A percentile compares a stretch with the other conserved stretches of the same genome.
phyloP scores from a whole-genome alignment of 1,140 invertebrate species.

The Carposina sasakii region DNA sequence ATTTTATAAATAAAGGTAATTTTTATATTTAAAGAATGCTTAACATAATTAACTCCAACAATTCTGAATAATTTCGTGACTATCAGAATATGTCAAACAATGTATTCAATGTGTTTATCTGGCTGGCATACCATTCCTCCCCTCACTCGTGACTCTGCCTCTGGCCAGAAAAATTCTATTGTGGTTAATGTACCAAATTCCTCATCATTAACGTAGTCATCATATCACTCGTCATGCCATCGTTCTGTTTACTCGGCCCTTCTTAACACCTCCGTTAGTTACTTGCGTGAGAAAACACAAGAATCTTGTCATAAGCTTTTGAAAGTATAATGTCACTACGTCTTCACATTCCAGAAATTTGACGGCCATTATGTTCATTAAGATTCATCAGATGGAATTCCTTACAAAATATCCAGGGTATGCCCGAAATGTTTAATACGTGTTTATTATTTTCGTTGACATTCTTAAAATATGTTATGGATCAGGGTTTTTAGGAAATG shows the following conservation, averaged over 20 bases:
- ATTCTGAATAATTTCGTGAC: constrained; percentile 42
- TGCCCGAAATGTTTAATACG: constrained; percentile 46
- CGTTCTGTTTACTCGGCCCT: constrained; percentile 33
- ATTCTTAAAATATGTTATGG: too few relatives aligned
- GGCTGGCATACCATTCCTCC: constrained; percentile 30
- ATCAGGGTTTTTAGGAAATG: too few relatives aligned
- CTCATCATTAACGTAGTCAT: constrained; percentile 53
- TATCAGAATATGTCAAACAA: constrained; percentile 39
- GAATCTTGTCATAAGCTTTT: constrained; percentile 30
- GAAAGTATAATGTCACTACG: constrained; percentile 40
- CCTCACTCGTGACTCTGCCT: constrained; percentile 48
- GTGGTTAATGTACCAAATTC: constrained; percentile 67
- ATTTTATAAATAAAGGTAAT: too few relatives aligned
- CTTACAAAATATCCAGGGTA: constrained; percentile 38
- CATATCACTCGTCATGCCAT: constrained; percentile 29
- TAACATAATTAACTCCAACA: too few relatives aligned
- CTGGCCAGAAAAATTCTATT: constrained; percentile 66
- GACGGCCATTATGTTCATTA: constrained; percentile 49
- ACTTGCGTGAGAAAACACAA: constrained; percentile 25
- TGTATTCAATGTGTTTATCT: constrained; percentile 28
- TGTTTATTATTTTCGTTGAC: too few relatives aligned
- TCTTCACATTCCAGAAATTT: constrained; percentile 46
- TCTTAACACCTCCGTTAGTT: constrained; percentile 20
- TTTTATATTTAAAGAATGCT: too few relatives aligned
- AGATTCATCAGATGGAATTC: constrained; percentile 40